Percentiles rank a stretch among this genome's conserved stretches.
These are phyloP conservation scores for Melanotaenia pygmaea DNA, from an alignment of 2,797 vertebrate genomes.

Conservation along the genomic window DNA sequence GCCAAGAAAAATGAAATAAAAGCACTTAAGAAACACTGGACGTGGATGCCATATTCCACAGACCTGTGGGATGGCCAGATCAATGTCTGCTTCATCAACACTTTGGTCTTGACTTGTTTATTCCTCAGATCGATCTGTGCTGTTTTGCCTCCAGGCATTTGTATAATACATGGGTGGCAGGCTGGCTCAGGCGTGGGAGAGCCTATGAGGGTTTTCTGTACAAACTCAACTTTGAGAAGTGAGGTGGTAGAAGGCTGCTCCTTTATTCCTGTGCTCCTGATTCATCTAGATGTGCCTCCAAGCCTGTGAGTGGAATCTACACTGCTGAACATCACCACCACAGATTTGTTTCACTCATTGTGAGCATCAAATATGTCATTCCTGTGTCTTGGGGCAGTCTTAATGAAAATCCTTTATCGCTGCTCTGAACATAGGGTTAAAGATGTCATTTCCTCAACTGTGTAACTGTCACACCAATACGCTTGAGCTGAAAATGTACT, in stretches of 20 bases:
- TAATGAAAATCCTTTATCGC: constrained; percentile 43
- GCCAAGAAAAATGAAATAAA: constrained; percentile 59
- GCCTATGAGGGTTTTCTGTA: constrained; percentile 30
- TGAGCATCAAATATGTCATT: constrained; percentile 31
- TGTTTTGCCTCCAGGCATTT: constrained; percentile 58
- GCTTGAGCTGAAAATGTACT: constrained; percentile 36
- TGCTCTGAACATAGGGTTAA: constrained; percentile 31
- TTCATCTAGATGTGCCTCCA: constrained; percentile 18
- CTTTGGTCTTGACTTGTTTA: constrained; percentile 76
- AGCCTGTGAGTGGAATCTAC: constrained; percentile 3
- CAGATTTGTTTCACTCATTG: constrained; percentile 36
- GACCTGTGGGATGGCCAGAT: constrained; percentile 56
- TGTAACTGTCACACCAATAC: constrained; percentile 49
- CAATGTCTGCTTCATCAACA: constrained; percentile 76
- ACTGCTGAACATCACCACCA: constrained; percentile 24
- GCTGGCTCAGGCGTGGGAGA: constrained; percentile 50
- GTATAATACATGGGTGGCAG: constrained; percentile 50
- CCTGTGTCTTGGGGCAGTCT: constrained; percentile 9
- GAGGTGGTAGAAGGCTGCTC: constrained; percentile 19
- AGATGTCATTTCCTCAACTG: constrained; percentile 34
- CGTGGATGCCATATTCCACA: constrained; percentile 36
- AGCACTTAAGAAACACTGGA: constrained; percentile 59
- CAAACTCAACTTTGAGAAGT: constrained; percentile 33
- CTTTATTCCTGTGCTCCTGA: constrained; percentile 28
- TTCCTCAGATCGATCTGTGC: constrained; percentile 63